These are phyloP conservation scores for Nymphalis c-album DNA, from an alignment of 2,888 invertebrate species.

Conservation along the genomic window DNA sequence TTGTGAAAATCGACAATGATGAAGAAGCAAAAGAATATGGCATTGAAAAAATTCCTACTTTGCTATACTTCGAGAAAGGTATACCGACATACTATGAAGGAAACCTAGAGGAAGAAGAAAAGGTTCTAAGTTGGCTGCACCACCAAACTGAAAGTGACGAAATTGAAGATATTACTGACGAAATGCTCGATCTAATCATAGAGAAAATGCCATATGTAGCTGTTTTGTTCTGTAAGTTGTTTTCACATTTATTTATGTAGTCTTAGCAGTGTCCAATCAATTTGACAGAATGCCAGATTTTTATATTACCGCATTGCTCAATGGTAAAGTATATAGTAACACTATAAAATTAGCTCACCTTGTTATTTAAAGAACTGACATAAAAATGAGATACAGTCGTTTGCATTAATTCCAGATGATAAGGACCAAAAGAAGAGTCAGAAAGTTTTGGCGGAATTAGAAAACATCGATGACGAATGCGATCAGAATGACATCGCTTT, in stretches of 20 bases:
- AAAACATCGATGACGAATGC: constrained; percentile 96
- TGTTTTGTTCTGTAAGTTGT: constrained; percentile 92
- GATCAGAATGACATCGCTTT: constrained; percentile 95
- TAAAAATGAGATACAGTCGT: constrained; percentile 79
- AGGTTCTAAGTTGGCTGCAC: constrained; percentile 92
- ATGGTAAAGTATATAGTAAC: constrained; percentile 47
- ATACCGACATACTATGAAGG: constrained; percentile 90
- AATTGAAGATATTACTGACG: constrained; percentile 96
- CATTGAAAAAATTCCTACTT: constrained; percentile 91
- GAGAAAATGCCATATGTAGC: constrained; percentile 94
- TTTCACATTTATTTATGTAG: constrained; percentile 28
- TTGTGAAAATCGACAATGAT: constrained; percentile 95
- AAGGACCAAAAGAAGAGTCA: constrained; percentile 95
- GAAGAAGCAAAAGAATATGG: constrained; percentile 96
- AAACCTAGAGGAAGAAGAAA: constrained; percentile 93
- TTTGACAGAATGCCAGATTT: constrained; percentile 61
- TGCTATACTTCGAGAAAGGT: constrained; percentile 91
- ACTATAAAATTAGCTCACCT: constrained; percentile 45
- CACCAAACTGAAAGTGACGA: constrained; percentile 93
- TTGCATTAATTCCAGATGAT: constrained; percentile 85
- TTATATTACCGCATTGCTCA: constrained; percentile 46
- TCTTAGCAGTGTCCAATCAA: constrained; percentile 50
- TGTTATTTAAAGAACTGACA: constrained; percentile 70
- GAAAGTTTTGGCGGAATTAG: constrained; percentile 90
- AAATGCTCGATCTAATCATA: constrained; percentile 95